phyloP scores from a whole-genome alignment of 2,888 invertebrate species.

The Colostygia pectinataria region DNA sequence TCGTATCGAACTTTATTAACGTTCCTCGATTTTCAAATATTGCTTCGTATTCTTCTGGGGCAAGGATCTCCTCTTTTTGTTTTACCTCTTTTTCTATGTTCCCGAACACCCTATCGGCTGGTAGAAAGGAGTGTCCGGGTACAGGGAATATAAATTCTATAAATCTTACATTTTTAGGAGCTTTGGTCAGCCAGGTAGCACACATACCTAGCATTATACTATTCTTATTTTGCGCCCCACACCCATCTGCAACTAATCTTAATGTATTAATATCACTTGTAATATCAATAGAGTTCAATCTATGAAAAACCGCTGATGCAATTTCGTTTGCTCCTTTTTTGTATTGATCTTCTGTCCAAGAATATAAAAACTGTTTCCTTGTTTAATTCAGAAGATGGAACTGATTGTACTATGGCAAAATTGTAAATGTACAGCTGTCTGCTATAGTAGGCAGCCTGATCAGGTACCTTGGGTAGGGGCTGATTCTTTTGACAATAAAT shows the following conservation, averaged over 20 bases:
- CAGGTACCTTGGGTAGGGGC: constrained; percentile 35
- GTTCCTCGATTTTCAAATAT: too few species aligned
- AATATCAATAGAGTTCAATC: constrained; percentile 25
- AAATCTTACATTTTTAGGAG: constrained; percentile 20
- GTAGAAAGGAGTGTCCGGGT: constrained; percentile 35
- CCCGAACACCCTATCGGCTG: constrained; percentile 34
- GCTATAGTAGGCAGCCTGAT: constrained; percentile 38
- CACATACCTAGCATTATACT: constrained; percentile 35
- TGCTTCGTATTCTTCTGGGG: too few species aligned
- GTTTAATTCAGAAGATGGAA: constrained; percentile 31
- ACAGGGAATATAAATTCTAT: constrained; percentile 34
- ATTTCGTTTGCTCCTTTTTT: constrained; percentile 40
- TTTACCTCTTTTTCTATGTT: constrained; percentile 23
- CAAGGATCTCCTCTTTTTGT: too few species aligned
- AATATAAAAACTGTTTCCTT: constrained; percentile 33
- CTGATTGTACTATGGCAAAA: constrained; percentile 33
- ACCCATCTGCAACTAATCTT: constrained; percentile 35
- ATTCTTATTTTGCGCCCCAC: constrained; percentile 39
- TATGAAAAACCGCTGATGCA: constrained; percentile 35
- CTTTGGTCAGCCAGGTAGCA: constrained; percentile 27
- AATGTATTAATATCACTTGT: constrained; percentile 29
- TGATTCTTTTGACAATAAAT: constrained; percentile 34
- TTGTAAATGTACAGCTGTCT: constrained; percentile 40
- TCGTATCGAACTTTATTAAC: too few species aligned
- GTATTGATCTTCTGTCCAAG: constrained; percentile 38